These are phyloP conservation scores for Acleris emargana DNA, from an alignment of 2,888 invertebrate species.

Conservation along the genomic window DNA sequence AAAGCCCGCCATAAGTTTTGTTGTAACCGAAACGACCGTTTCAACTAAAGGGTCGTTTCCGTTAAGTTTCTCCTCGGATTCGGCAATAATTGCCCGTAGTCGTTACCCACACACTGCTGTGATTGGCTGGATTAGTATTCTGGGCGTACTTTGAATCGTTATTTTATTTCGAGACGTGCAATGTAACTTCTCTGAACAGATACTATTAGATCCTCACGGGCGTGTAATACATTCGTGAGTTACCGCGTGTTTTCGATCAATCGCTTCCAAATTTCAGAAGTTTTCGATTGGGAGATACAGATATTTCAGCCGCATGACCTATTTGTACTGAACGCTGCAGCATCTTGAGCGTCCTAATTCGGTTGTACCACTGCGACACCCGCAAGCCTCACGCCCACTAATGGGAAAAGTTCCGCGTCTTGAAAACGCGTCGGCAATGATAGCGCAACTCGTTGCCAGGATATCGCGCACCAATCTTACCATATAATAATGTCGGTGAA, in stretches of 20 bases:
- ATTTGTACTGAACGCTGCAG: background rate
- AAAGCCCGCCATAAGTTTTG: conserved; percentile 20
- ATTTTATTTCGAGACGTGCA: conserved; percentile 29
- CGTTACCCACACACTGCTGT: conserved; percentile 38
- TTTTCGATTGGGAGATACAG: background rate
- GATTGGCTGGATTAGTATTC: conserved; percentile 45
- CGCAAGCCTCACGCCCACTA: conserved; percentile 40
- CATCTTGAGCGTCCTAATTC: conserved; percentile 45
- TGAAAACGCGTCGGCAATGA: conserved; percentile 49
- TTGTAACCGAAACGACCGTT: conserved; percentile 25
- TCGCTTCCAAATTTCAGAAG: background rate
- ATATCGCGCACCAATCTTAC: conserved; percentile 54
- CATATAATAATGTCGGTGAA: conserved; percentile 47
- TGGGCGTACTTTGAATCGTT: conserved; percentile 40
- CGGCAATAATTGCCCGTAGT: conserved; percentile 42
- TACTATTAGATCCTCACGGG: conserved; percentile 38
- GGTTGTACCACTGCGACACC: conserved; percentile 21
- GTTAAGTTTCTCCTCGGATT: conserved; percentile 39
- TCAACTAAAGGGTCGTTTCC: conserved; percentile 35
- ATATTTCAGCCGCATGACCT: background rate
- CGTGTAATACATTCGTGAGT: conserved; percentile 36
- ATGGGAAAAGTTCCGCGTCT: conserved; percentile 59
- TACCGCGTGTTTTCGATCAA: background rate
- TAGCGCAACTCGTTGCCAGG: conserved; percentile 50
- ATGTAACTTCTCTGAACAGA: conserved; percentile 20